Base-by-base conservation (phyloP, 2,113 vertebrate species). In the Crocuta crocuta region DNA sequence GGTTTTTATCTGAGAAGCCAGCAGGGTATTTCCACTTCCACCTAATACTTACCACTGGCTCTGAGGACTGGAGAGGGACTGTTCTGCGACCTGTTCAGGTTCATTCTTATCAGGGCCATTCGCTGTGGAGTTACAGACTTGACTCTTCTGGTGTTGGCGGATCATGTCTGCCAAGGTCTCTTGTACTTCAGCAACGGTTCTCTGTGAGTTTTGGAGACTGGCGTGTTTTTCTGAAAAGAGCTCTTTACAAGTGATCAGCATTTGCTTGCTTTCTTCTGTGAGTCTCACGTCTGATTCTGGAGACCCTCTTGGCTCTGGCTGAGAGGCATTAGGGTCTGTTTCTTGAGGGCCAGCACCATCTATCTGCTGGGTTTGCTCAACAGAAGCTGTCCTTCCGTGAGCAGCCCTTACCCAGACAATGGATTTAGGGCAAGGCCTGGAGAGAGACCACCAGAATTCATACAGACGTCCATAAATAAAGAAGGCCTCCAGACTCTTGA, bases 141-240 rank as follows among this genome's bases (percentile, higher is more conserved):
- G 98, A 78, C 94, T 98, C 95, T 97, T 98, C 92, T 98, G 98
- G 98, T 99, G 99, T 96, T 98, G 99, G 84, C 94, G 98, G 96
- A 99, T 99, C 99, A 99, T 98, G 93, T 98, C 95, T 10, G 98
- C 89, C 95, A 99, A 98, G 50, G 97, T 99, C 91, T 99, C 98
- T 97, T 99, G 99, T 95, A 99, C 97, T 94, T 99, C 98, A 1
- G 97, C 97, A 48, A 99, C 98, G 4, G 99, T 98, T 79, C 98
- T 99, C 97, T 99, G 99, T 1, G 98, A 97, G 84, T 98, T 98
- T 97, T 99, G 99, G 61, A 98, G 98, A 93, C 97, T 97, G 45
- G 99, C 99, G 0, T 99, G 99, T 12, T 97, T 92, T 96, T 99
- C 99, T 0, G 99, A 99, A 80, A 99, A 98, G 1, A 99, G 99